A percentile compares a stretch with the other conserved stretches of the same genome.
Conservation (phyloP, 2,888 invertebrate genomes). For the Helicoverpa assulta region DNA sequence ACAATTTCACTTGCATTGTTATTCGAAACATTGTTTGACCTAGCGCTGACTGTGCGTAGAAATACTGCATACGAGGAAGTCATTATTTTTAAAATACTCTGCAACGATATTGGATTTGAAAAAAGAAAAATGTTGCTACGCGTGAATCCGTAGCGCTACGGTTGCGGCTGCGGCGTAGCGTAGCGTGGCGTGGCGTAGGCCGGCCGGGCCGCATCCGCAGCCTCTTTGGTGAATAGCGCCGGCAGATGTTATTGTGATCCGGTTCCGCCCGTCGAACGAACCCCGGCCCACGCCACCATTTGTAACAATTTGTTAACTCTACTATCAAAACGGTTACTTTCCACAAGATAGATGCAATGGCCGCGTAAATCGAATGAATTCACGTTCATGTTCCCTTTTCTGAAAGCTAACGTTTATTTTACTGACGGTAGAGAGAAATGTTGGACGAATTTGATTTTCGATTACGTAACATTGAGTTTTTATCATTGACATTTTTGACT, state of each 20-base stretch:
- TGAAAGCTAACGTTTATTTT: conserved; percentile 33
- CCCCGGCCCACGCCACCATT: conserved; percentile 66
- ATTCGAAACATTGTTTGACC: conserved; percentile 29
- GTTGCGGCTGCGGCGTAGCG: conserved; percentile 18
- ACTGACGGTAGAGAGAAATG: conserved; percentile 28
- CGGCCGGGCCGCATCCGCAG: conserved; percentile 51
- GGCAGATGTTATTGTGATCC: conserved; percentile 64
- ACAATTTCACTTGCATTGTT: conserved; percentile 18
- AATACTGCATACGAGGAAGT: conserved; percentile 54
- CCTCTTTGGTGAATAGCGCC: conserved; percentile 47
- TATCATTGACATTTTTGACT: not conserved
- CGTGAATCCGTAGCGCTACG: conserved; percentile 39
- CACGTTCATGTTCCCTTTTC: conserved; percentile 48
- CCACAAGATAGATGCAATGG: conserved; percentile 62
- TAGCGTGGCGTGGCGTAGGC: conserved; percentile 6
- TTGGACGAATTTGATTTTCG: not conserved
- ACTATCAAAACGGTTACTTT: conserved; percentile 58
- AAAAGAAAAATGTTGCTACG: conserved; percentile 42
- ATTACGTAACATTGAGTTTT: not conserved
- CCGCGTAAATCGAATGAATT: conserved; percentile 60
- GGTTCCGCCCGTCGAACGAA: conserved; percentile 60
- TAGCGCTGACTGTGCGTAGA: conserved; percentile 23
- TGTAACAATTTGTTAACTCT: conserved; percentile 77
- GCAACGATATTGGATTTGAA: conserved; percentile 45
- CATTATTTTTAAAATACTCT: conserved; percentile 59